Base-by-base conservation (phyloP, 1,140 invertebrate genomes). In the Nephila pilipes region DNA sequence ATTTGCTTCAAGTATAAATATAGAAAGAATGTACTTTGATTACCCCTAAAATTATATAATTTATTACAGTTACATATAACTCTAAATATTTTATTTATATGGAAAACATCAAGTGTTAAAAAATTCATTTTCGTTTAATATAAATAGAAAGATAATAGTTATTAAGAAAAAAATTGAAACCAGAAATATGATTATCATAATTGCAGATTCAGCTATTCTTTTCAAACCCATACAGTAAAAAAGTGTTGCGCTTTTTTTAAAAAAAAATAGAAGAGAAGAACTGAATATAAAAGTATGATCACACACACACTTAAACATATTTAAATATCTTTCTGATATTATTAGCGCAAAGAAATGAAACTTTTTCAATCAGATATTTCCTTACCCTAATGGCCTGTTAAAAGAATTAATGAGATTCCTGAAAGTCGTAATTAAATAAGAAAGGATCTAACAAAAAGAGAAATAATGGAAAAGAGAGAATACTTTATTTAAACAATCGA, bases 331-430 rank as follows among this genome's bases (percentile, higher is more conserved):
- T 75, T 32, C 29, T 75, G 29, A 75, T 32, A 75, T 75, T 75
- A 75, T 6, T 14, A 75, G 29, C 25, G 3, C 18, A 75, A 32
- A 75, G 18, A 32, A 75, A 75, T 5, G 18, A 32, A 36, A 22
- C 69, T 75, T 75, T 75, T 75, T 75, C 14, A 32, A 14, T 75
- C 69, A 20, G 69, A 75, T 36, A 5, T 75, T 75, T 75, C 32
- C 29, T 75, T 75, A 18, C 32, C 29, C 69, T 32, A 75, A 75
- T 75, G 69, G 69, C 69, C 69, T 32, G 69, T 36, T 75, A 75
- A 75, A 75, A 75, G 69, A 75, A 75, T 75, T 75, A 75, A 75
- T 75, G 69, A 75, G 69, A 36, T 75, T 75, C 69, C 32, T 75
- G 69, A 29, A 75, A 75, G 32, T 75, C 14, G 25, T 75, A 75